Evolutionary conservation across 2,888 invertebrate genomes (phyloP).

Genomic region (Orchesella flavescens): DNA sequence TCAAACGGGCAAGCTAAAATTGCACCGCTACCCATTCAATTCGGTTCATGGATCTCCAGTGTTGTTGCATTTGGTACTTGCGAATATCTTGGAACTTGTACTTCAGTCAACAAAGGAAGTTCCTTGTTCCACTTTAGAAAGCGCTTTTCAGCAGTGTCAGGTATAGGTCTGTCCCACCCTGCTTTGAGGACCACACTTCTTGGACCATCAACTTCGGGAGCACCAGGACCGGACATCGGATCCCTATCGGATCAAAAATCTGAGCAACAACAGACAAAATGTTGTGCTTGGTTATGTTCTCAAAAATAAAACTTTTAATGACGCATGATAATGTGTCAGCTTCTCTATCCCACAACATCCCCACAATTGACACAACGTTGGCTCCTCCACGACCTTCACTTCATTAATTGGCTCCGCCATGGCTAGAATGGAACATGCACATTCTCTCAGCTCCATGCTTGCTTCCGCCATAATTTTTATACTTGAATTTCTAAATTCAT

Average conservation of each 20-base stretch:
- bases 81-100: background rate
- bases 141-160: background rate
- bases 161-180: background rate
- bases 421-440: too few species aligned
- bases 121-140: background rate
- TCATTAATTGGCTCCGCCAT: too few species aligned
- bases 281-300: background rate
- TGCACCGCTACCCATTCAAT: too few species aligned
- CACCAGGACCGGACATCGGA: background rate
- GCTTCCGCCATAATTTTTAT: too few species aligned
- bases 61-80: too few species aligned
- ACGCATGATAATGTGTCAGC: background rate
- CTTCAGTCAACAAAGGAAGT: background rate
- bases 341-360: background rate
- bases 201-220: background rate
- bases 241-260: too few species aligned
- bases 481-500: too few species aligned
- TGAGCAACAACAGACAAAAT: background rate
- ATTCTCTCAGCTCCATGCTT: too few species aligned
- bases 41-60: too few species aligned
- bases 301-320: background rate
- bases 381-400: too few species aligned
- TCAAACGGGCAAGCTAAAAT: too few species aligned
- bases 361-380: background rate
- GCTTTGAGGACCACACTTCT: background rate